Conservation (phyloP, 2,797 vertebrate species). For the Pristis pectinata region DNA sequence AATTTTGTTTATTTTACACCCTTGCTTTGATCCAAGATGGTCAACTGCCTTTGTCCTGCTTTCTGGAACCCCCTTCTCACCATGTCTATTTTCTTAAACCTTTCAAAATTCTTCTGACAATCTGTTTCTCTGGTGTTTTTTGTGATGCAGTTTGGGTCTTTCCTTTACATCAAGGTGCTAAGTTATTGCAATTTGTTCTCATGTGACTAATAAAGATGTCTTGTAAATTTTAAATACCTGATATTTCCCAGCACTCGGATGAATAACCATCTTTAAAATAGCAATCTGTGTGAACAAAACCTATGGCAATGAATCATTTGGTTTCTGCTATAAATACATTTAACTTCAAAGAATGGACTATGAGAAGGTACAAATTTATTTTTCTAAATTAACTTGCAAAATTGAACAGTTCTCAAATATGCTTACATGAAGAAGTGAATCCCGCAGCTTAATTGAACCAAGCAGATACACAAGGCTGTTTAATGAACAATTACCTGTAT, state of each 20-base stretch:
- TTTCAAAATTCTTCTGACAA: background rate
- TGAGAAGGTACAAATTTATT: background rate
- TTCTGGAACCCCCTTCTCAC: background rate
- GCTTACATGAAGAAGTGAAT: background rate
- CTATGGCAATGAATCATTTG: background rate
- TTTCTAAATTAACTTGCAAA: background rate
- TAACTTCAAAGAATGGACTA: background rate
- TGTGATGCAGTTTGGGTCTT: background rate
- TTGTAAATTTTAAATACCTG: no score
- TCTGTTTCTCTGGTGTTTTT: background rate
- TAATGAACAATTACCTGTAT: background rate
- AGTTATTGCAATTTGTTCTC: background rate
- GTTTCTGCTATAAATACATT: background rate
- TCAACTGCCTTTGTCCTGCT: background rate
- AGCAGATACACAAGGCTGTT: background rate
- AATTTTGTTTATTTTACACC: background rate
- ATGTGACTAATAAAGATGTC: no score
- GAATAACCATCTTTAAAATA: background rate
- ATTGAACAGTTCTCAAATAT: background rate
- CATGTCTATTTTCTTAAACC: background rate
- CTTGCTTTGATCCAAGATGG: background rate
- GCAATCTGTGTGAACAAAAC: background rate
- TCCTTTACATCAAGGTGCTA: background rate
- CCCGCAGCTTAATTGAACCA: background rate
- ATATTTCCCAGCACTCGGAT: background rate